A percentile compares a stretch with the other conserved stretches of the same genome.
These are phyloP conservation scores for Sinonovacula constricta DNA, from an alignment of 1,140 invertebrate genomes.

Conservation along the genomic window DNA sequence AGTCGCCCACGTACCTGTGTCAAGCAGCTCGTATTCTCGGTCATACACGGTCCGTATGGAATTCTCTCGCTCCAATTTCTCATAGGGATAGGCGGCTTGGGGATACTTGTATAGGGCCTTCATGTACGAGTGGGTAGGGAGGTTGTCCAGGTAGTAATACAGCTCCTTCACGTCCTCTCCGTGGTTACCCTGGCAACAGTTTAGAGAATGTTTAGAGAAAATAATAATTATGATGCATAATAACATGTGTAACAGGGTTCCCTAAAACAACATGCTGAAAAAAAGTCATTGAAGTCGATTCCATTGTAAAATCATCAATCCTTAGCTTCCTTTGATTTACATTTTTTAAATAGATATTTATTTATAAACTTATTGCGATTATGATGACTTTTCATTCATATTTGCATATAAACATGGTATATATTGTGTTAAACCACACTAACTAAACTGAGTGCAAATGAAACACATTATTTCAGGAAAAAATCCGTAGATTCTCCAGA, in stretches of 20 bases:
- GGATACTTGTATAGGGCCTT: conserved; percentile 79
- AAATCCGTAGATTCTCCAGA: too few species aligned
- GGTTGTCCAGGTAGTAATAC: conserved; percentile 79
- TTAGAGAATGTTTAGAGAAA: neutral
- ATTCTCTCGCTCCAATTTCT: conserved; percentile 71
- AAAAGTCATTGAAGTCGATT: too few species aligned
- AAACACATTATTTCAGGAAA: too few species aligned
- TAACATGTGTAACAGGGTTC: neutral
- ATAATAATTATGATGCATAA: neutral
- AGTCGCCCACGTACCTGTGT: conserved; percentile 76
- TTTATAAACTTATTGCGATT: too few species aligned
- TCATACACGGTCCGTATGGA: conserved; percentile 60
- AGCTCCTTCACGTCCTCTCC: conserved; percentile 80
- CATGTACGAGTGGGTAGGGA: conserved; percentile 79
- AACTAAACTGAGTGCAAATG: too few species aligned
- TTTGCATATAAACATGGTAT: too few species aligned
- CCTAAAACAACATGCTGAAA: too few species aligned
- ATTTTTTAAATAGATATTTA: too few species aligned
- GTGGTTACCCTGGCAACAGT: conserved; percentile 78
- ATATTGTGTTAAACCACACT: too few species aligned
- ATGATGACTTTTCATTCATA: too few species aligned
- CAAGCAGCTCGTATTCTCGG: conserved; percentile 77
- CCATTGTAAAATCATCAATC: too few species aligned
- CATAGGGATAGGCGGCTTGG: conserved; percentile 76
- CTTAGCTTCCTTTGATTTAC: too few species aligned